phyloP scores from a whole-genome alignment of 2,888 invertebrate genomes.

The Boloria euphrosyne region DNA sequence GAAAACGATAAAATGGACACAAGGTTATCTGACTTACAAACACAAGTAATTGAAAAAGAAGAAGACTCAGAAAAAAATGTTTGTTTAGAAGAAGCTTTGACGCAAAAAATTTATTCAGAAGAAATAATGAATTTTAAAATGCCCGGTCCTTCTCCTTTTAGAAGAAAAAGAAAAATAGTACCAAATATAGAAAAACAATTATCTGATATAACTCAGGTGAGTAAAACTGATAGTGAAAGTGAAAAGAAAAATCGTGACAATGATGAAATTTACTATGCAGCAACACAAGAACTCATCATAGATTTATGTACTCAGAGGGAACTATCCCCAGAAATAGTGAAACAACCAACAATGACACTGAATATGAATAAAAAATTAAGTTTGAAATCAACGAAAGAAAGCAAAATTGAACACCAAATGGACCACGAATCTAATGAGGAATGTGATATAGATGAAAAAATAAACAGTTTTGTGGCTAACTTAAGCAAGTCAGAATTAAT shows the following conservation, averaged over 20 bases:
- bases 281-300: constrained; percentile 66
- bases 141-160: constrained; percentile 57
- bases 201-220: constrained; percentile 34
- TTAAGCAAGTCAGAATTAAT: constrained; percentile 50
- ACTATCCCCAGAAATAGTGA: constrained; percentile 31
- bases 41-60: constrained; percentile 43
- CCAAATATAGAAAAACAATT: constrained; percentile 21
- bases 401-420: background rate
- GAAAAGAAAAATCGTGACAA: constrained; percentile 19
- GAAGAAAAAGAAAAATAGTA: constrained; percentile 52
- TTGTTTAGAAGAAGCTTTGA: constrained; percentile 55
- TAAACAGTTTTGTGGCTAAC: constrained; percentile 47
- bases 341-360: constrained; percentile 6
- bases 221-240: background rate
- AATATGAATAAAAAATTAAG: constrained; percentile 1
- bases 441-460: constrained; percentile 41
- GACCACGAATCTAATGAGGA: constrained; percentile 11
- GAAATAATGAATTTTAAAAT: constrained; percentile 57
- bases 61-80: constrained; percentile 19
- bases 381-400: constrained; percentile 5
- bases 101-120: constrained; percentile 52
- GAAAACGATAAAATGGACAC: constrained; percentile 31
- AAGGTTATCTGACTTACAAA: constrained; percentile 47
- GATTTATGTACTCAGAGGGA: constrained; percentile 65
- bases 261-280: constrained; percentile 61